Evolutionary conservation across 2,888 invertebrate species (phyloP).

Genomic region (Synergus japonicus): DNA sequence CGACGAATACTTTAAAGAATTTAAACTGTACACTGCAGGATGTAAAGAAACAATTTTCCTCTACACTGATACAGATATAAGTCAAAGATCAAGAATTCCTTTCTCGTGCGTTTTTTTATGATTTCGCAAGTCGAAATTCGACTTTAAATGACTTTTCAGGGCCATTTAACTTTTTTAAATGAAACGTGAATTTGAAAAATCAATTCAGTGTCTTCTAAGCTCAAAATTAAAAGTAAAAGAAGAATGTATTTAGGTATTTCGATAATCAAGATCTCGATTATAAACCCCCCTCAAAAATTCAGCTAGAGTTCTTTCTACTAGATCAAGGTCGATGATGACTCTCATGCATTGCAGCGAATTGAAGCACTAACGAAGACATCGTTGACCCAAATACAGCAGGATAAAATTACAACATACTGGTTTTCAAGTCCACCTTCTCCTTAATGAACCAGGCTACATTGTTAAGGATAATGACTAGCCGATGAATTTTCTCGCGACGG

Average conservation of each 20-base stretch:
- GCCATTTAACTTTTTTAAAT: neutral
- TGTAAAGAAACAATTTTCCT: slow-evolving; percentile 43
- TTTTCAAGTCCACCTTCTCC: slow-evolving; percentile 11
- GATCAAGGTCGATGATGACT: slow-evolving; percentile 28
- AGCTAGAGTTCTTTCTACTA: slow-evolving; percentile 33
- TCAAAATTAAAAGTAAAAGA: slow-evolving; percentile 29
- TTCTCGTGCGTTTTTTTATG: neutral
- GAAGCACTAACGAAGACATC: slow-evolving; percentile 37
- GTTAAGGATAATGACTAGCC: slow-evolving; percentile 15
- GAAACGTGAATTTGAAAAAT: neutral
- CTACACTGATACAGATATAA: slow-evolving; percentile 13
- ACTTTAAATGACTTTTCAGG: neutral
- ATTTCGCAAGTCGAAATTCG: slow-evolving; percentile 1
- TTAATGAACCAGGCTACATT: neutral
- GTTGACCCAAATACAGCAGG: slow-evolving; percentile 62
- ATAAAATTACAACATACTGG: slow-evolving; percentile 46
- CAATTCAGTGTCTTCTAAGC: neutral
- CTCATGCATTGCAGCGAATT: slow-evolving; percentile 20
- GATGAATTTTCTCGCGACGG: slow-evolving; percentile 31
- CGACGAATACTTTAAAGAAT: slow-evolving; percentile 52
- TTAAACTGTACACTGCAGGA: slow-evolving; percentile 56
- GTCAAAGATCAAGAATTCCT: slow-evolving; percentile 1
- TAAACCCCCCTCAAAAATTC: slow-evolving; percentile 31
- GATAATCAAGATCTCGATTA: slow-evolving; percentile 26
- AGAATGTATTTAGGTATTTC: slow-evolving; percentile 33